Conservation (phyloP, 2,113 vertebrate species). For the Gracilinanus agilis region DNA sequence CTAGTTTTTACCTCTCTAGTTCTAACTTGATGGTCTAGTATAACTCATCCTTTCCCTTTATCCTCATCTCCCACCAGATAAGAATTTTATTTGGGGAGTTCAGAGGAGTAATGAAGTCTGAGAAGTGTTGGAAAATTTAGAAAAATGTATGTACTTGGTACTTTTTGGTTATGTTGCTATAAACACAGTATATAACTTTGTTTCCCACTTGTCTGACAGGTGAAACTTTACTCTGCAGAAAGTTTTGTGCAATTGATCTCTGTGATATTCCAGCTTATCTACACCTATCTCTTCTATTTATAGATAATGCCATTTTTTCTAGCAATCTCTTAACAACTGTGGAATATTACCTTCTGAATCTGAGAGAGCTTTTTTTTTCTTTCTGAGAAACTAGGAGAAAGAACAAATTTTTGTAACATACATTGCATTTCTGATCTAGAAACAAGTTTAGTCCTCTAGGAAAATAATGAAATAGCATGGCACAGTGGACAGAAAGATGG, state of each 20-base stretch:
- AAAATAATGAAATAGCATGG: background rate
- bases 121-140: background rate
- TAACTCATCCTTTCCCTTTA: background rate
- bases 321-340: constrained; percentile 51
- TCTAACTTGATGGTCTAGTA: background rate
- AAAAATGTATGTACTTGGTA: background rate
- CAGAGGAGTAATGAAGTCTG: background rate
- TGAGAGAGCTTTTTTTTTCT: constrained; percentile 31
- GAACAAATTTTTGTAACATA: background rate
- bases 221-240: constrained; percentile 15
- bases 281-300: constrained; percentile 46
- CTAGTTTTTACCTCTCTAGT: background rate
- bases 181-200: background rate
- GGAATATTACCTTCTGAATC: constrained; percentile 53
- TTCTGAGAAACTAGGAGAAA: constrained; percentile 21
- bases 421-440: constrained; percentile 1
- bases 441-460: background rate
- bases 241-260: background rate
- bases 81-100: background rate
- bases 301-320: constrained; percentile 44
- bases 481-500: background rate
- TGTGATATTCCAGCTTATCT: constrained; percentile 58
- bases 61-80: background rate
- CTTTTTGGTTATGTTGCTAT: background rate
- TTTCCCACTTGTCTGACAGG: background rate